Percentiles rank a stretch among this genome's conserved stretches.
phyloP scores from a whole-genome alignment of 2,888 invertebrate species.

The Drosophila kokeensis region DNA sequence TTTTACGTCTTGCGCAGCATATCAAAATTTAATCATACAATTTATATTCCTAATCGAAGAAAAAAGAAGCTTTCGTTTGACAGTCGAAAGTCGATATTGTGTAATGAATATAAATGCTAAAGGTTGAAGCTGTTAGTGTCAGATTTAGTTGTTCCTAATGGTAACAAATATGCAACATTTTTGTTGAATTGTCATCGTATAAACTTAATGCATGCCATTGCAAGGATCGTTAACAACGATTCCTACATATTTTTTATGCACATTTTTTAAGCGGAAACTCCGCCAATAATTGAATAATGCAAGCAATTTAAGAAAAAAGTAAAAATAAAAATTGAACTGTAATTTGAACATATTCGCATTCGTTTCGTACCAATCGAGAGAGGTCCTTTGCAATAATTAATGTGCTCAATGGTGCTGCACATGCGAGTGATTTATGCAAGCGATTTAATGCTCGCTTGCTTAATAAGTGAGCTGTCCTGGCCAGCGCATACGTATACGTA shows the following conservation, averaged over 20 bases:
- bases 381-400: conserved; percentile 67
- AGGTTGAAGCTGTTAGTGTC: neutral
- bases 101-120: neutral
- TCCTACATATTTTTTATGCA: conserved; percentile 10
- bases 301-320: conserved; percentile 41
- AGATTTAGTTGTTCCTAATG: neutral
- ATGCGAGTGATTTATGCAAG: conserved; percentile 70
- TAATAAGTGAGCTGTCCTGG: conserved; percentile 56
- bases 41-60: neutral
- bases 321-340: neutral
- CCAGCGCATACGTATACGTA: conserved; percentile 48
- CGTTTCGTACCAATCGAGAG: conserved; percentile 19
- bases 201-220: neutral
- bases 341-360: conserved; percentile 28
- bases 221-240: neutral
- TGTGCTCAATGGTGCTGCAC: conserved; percentile 54
- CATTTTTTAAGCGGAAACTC: conserved; percentile 54
- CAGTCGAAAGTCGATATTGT: neutral
- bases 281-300: conserved; percentile 69
- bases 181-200: neutral
- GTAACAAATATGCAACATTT: neutral
- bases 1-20: neutral
- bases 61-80: neutral
- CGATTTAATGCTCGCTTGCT: conserved; percentile 65
- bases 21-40: neutral